Conservation (phyloP, 2,888 invertebrate genomes). For the Pristionchus entomophagus region DNA sequence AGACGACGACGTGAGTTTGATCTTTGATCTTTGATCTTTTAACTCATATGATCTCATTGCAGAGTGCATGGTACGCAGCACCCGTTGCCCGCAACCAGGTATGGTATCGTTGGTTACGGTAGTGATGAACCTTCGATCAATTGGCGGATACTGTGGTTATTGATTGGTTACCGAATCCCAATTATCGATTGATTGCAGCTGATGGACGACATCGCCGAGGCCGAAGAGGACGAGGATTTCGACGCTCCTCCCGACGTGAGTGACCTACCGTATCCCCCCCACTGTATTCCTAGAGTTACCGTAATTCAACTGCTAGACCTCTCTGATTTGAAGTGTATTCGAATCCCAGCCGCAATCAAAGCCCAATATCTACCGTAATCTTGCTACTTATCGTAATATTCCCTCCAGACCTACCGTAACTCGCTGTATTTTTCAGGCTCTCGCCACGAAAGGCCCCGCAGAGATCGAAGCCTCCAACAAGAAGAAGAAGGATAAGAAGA, state of each 20-base stretch:
- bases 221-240: neutral
- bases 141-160: neutral
- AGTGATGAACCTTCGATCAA: neutral
- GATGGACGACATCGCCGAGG: neutral
- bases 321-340: no score
- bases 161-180: neutral
- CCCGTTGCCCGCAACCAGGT: slow-evolving; percentile 1
- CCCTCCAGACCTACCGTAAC: no score
- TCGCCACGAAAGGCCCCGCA: no score
- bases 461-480: neutral
- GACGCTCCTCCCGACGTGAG: neutral
- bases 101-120: neutral
- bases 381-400: neutral
- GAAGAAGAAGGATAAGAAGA: neutral
- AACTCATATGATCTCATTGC: neutral
- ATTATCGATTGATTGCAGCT: neutral
- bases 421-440: no score
- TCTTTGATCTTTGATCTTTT: neutral
- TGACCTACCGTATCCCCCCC: no score
- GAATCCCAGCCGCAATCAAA: no score
- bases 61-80: slow-evolving; percentile 26
- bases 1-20: neutral
- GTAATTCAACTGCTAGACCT: no score
- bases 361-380: neutral
- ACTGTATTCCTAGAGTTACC: no score